phyloP scores from a whole-genome alignment of 1,140 invertebrate species.

The Drosophila ananassae region DNA sequence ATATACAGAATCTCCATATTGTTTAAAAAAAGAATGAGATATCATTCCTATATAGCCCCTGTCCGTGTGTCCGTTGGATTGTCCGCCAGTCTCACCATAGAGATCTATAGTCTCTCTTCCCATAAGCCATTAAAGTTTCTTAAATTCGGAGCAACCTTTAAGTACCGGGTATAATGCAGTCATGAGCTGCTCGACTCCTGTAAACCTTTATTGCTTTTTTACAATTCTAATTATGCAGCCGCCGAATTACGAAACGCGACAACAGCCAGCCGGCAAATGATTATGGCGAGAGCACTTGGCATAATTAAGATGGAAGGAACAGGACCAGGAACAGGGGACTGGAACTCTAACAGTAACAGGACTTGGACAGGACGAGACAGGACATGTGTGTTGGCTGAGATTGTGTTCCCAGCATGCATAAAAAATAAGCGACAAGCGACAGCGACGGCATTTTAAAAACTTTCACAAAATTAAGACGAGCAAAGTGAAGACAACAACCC shows the following conservation, averaged over 20 bases:
- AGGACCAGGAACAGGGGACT: constrained; percentile 9
- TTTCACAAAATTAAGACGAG: constrained; percentile 73
- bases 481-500: constrained; percentile 12
- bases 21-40: too few relatives aligned
- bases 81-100: too few relatives aligned
- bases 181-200: not conserved
- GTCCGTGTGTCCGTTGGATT: too few relatives aligned
- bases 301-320: constrained; percentile 69
- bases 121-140: too few relatives aligned
- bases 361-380: constrained; percentile 1
- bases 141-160: not conserved
- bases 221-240: constrained; percentile 79
- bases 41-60: too few relatives aligned
- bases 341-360: not conserved
- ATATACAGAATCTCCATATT: too few relatives aligned
- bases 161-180: not conserved
- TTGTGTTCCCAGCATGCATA: constrained; percentile 80
- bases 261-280: constrained; percentile 23
- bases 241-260: constrained; percentile 65
- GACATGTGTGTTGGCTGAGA: constrained; percentile 60
- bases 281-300: constrained; percentile 64
- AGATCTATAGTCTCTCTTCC: too few relatives aligned
- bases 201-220: constrained; percentile 43
- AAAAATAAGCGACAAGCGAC: constrained; percentile 68
- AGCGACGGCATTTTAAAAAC: constrained; percentile 75